phyloP scores from a whole-genome alignment of 2,797 vertebrate genomes.

The Phrynocephalus forsythii region DNA sequence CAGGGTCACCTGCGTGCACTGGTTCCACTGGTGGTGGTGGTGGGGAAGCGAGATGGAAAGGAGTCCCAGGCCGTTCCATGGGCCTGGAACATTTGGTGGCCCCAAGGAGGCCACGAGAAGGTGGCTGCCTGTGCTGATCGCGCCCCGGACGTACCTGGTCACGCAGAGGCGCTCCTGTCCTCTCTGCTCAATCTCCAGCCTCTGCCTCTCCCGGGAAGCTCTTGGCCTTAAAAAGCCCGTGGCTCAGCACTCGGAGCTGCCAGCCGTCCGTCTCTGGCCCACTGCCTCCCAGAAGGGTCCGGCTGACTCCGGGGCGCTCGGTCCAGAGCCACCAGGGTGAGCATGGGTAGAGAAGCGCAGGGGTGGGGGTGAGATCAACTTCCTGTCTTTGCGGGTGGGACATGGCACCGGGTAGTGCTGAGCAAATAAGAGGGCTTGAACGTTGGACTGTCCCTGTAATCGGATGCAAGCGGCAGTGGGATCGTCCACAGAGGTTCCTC shows the following conservation, averaged over 20 bases:
- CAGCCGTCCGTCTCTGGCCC: background rate
- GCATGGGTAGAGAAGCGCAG: background rate
- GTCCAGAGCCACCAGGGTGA: background rate
- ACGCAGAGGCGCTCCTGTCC: background rate
- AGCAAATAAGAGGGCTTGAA: conserved; percentile 64
- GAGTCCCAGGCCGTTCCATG: too few species aligned
- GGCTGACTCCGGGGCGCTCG: conserved; percentile 8
- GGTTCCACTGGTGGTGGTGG: too few species aligned
- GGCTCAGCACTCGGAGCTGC: too few species aligned
- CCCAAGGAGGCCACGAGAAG: background rate
- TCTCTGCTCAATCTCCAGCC: background rate
- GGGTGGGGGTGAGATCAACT: conserved; percentile 32
- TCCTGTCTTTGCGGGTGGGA: conserved; percentile 56
- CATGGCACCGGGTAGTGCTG: conserved; percentile 47
- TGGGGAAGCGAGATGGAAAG: too few species aligned
- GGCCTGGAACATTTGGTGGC: too few species aligned
- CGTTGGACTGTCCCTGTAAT: conserved; percentile 54
- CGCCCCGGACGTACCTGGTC: conserved; percentile 44
- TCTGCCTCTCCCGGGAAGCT: too few species aligned
- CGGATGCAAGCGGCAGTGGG: conserved; percentile 29
- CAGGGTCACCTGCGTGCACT: too few species aligned
- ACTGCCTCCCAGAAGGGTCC: background rate
- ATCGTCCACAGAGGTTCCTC: background rate
- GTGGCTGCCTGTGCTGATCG: background rate
- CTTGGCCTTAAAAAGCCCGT: too few species aligned